Conservation (phyloP, 2,888 invertebrate genomes). For the Eupeodes latifasciatus region DNA sequence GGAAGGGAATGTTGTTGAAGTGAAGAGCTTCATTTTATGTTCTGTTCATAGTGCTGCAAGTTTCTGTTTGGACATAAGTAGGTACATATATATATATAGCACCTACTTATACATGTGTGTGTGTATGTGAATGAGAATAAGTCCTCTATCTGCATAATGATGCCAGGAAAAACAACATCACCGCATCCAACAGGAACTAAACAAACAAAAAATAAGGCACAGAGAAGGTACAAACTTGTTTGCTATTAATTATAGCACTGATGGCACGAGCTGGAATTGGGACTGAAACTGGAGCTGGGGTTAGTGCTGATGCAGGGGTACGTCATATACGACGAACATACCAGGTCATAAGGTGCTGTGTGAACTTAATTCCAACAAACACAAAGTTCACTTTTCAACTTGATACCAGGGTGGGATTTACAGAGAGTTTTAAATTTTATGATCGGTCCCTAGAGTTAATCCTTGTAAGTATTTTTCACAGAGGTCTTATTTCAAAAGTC, state of each 20-base stretch:
- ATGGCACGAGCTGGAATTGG: slow-evolving; percentile 9
- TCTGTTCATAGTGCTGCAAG: neutral
- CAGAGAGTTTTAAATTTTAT: no score
- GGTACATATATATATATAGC: no score
- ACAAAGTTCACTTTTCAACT: slow-evolving; percentile 4
- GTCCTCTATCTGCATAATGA: slow-evolving; percentile 51
- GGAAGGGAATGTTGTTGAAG: neutral
- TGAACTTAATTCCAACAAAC: slow-evolving; percentile 65
- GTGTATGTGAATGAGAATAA: slow-evolving; percentile 36
- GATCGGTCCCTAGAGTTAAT: no score
- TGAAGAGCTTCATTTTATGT: neutral
- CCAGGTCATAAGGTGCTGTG: slow-evolving; percentile 67
- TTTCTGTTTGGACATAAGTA: slow-evolving; percentile 19
- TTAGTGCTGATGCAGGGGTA: neutral
- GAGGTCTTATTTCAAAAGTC: no score
- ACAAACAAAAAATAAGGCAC: slow-evolving; percentile 41
- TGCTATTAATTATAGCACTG: slow-evolving; percentile 72
- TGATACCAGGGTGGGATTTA: neutral
- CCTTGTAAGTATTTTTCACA: no score
- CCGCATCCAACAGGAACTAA: slow-evolving; percentile 41
- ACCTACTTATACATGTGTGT: neutral
- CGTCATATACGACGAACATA: neutral
- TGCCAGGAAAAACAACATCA: slow-evolving; percentile 50
- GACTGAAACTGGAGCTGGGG: no score
- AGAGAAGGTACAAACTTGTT: slow-evolving; percentile 54